These are phyloP conservation scores for Ernsta delagoae DNA, from an alignment of 2,888 invertebrate genomes.

Conservation along the genomic window DNA sequence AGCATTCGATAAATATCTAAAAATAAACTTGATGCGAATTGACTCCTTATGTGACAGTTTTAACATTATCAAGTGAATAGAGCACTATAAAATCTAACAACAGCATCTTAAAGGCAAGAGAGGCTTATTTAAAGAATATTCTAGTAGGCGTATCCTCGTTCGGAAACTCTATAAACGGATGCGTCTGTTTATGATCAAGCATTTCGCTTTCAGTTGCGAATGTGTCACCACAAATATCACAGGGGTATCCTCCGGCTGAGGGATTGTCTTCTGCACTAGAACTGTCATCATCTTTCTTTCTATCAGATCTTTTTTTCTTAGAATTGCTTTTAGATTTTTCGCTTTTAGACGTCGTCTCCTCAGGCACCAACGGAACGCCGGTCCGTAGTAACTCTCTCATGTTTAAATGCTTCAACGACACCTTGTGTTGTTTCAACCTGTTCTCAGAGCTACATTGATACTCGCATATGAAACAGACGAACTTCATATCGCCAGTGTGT, in stretches of 20 bases:
- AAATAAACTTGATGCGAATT: neutral
- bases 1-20: too few relatives aligned
- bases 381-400: too few relatives aligned
- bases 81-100: slow-evolving; percentile 29
- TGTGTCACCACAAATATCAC: slow-evolving; percentile 77
- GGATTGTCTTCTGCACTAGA: slow-evolving; percentile 27
- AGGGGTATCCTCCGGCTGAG: slow-evolving; percentile 50
- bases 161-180: slow-evolving; percentile 79
- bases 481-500: too few relatives aligned
- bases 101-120: slow-evolving; percentile 51
- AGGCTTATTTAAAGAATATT: slow-evolving; percentile 77
- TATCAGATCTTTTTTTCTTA: slow-evolving; percentile 56
- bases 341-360: neutral
- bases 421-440: too few relatives aligned
- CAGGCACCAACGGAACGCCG: too few relatives aligned
- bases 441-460: too few relatives aligned
- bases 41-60: neutral
- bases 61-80: slow-evolving; percentile 22
- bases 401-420: too few relatives aligned
- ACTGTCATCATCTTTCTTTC: slow-evolving; percentile 53
- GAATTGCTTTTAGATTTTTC: slow-evolving; percentile 47
- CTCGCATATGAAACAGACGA: too few relatives aligned
- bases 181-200: slow-evolving; percentile 75
- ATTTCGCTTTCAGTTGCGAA: slow-evolving; percentile 65
- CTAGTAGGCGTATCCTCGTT: slow-evolving; percentile 78